phyloP scores from a whole-genome alignment of 2,113 vertebrate genomes.

The Ancistrus triradiatus region DNA sequence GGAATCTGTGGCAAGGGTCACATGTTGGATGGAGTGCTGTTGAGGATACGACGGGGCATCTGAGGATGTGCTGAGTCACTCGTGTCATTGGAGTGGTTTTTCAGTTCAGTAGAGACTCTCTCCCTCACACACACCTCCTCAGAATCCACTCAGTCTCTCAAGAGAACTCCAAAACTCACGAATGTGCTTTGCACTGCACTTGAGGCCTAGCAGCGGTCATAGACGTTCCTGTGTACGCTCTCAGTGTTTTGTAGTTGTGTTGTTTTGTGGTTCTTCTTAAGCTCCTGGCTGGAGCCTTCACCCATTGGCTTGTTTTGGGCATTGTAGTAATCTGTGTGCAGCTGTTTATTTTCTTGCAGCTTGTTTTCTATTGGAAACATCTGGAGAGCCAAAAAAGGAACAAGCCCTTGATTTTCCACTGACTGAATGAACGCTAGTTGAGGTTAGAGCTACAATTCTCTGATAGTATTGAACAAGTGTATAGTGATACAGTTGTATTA shows the following conservation, averaged over 20 bases:
- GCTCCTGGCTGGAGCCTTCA: not conserved
- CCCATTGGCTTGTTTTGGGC: not conserved
- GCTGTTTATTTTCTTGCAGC: not conserved
- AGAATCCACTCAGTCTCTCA: conserved; percentile 11
- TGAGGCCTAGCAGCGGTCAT: conserved; percentile 23
- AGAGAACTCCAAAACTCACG: conserved; percentile 34
- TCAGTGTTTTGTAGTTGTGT: conserved; percentile 6
- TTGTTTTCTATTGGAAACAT: not conserved
- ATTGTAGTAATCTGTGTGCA: not conserved
- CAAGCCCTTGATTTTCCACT: too few species aligned
- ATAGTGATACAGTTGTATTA: too few species aligned
- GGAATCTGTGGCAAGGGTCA: conserved; percentile 28
- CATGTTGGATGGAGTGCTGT: conserved; percentile 29
- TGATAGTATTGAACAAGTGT: too few species aligned
- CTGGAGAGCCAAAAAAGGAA: too few species aligned
- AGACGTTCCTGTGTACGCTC: conserved; percentile 17
- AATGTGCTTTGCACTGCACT: conserved; percentile 14
- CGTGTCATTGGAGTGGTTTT: conserved; percentile 42
- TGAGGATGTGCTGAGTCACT: conserved; percentile 60
- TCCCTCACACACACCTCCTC: conserved; percentile 15
- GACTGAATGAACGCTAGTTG: not conserved
- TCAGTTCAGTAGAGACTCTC: conserved; percentile 13
- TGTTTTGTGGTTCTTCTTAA: too few species aligned
- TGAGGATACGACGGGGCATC: conserved; percentile 4
- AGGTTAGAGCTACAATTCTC: too few species aligned